These are phyloP conservation scores for Acanthosepion esculentum DNA, from an alignment of 2,888 invertebrate species.

Conservation along the genomic window DNA sequence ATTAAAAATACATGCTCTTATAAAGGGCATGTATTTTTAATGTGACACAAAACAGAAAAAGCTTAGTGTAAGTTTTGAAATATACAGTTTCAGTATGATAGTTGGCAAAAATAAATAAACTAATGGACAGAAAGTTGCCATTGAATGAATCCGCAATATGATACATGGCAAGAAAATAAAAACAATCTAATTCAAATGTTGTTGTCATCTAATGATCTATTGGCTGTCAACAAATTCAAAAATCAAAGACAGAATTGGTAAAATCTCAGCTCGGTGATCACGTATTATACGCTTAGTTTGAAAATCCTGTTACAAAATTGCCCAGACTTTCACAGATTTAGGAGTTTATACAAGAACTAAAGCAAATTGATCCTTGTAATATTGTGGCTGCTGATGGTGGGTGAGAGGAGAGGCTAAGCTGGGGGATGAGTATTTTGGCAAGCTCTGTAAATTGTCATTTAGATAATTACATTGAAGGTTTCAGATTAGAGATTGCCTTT, in stretches of 20 bases:
- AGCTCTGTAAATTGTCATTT: constrained; percentile 33
- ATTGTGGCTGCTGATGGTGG: neutral
- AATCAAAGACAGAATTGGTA: neutral
- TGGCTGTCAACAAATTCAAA: neutral
- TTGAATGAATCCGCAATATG: too few species aligned
- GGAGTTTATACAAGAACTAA: neutral
- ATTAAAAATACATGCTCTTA: too few species aligned
- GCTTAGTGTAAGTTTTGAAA: too few species aligned
- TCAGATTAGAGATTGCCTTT: constrained; percentile 33
- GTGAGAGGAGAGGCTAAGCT: too few species aligned
- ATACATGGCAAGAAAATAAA: too few species aligned
- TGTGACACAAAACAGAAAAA: too few species aligned
- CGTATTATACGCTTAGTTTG: neutral
- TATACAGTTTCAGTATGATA: too few species aligned
- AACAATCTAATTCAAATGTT: too few species aligned
- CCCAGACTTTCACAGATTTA: neutral
- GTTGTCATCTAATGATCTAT: neutral
- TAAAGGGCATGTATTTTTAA: too few species aligned
- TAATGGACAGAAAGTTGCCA: too few species aligned
- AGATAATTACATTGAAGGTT: constrained; percentile 20
- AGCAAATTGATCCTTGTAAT: neutral
- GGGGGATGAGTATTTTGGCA: neutral
- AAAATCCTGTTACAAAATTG: neutral
- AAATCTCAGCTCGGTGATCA: neutral
- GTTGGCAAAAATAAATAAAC: too few species aligned